A percentile compares a stretch with the other conserved stretches of the same genome.
Conservation (phyloP, 2,797 vertebrate species). For the Sebastes variabilis region DNA sequence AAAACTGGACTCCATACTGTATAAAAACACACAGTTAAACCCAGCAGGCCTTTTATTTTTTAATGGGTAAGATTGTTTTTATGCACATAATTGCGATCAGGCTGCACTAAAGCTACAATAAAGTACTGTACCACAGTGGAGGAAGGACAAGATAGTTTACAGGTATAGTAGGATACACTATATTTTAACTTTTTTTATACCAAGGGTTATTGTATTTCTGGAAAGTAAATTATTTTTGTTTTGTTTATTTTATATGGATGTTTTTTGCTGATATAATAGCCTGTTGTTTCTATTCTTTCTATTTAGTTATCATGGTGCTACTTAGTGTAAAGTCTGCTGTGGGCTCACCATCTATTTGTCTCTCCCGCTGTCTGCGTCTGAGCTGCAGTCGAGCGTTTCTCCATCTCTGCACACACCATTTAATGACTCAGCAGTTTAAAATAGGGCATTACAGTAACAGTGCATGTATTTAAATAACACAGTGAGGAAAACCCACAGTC, state of each 20-base stretch:
- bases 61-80: constrained; percentile 54
- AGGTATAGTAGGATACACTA: constrained; percentile 32
- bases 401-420: constrained; percentile 20
- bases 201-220: constrained; percentile 61
- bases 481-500: constrained; percentile 63
- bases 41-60: constrained; percentile 55
- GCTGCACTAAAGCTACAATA: constrained; percentile 32
- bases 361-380: constrained; percentile 10
- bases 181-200: constrained; percentile 56
- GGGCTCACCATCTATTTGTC: constrained; percentile 20
- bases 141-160: constrained; percentile 46
- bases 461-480: constrained; percentile 55
- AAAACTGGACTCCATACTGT: constrained; percentile 62
- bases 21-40: constrained; percentile 37
- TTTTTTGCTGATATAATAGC: constrained; percentile 45
- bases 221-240: constrained; percentile 68
- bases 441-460: constrained; percentile 66
- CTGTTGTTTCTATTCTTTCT: constrained; percentile 44
- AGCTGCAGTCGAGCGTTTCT: constrained; percentile 29
- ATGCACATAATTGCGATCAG: constrained; percentile 44
- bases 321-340: constrained; percentile 28
- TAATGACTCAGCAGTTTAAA: constrained; percentile 71
- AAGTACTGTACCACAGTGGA: constrained; percentile 51
- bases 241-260: constrained; percentile 37
- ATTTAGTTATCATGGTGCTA: constrained; percentile 70